Evolutionary conservation across 2,113 vertebrate species (phyloP).

Genomic region (Syrrhaptes paradoxus): DNA sequence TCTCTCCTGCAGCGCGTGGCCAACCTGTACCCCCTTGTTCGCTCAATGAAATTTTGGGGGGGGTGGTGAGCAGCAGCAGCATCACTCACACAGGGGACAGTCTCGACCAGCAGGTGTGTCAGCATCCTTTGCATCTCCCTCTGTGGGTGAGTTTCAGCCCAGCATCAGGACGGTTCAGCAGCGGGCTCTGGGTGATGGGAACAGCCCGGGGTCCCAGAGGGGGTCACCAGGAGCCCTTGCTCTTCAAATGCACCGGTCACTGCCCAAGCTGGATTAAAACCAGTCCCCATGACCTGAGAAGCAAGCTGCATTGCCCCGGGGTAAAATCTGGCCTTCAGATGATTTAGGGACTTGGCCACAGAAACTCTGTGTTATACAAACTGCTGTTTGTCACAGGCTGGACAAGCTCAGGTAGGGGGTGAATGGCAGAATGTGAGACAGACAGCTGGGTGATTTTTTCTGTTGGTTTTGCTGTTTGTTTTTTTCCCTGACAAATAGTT

Average conservation of each 20-base stretch:
- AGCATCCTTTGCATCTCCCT: background rate
- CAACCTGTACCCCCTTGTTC: background rate
- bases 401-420: background rate
- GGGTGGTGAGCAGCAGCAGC: background rate
- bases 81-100: background rate
- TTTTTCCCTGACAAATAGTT: background rate
- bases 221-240: background rate
- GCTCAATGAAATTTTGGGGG: no score
- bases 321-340: background rate
- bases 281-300: background rate
- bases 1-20: rapidly evolving
- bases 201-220: no score
- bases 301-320: no score
- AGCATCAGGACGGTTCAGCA: background rate
- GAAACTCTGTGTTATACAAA: background rate
- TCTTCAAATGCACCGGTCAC: rapidly evolving
- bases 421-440: background rate
- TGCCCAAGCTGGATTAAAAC: background rate
- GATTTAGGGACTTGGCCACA: background rate
- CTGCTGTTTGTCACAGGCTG: rapidly evolving
- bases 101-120: rapidly evolving
- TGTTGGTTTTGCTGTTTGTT: background rate
- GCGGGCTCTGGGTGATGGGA: background rate
- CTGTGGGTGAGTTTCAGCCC: background rate
- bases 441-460: background rate